Base-by-base conservation (phyloP, 2,797 vertebrate genomes). In the Sebastes cheni region DNA sequence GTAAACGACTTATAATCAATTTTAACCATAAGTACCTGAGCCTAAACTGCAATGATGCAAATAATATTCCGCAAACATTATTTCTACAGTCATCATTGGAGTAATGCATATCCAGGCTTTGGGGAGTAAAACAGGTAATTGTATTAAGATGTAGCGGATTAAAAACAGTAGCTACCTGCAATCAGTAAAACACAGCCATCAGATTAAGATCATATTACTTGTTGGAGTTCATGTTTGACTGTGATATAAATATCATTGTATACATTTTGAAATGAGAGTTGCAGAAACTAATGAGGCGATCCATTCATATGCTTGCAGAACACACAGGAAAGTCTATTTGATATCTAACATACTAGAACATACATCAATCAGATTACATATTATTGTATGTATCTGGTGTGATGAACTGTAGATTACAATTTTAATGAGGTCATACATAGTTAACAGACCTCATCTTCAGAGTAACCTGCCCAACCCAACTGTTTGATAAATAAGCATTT, bases 11-110 rank as follows among this genome's bases (percentile, higher is more conserved):
- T 74, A 30, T 67, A 32, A 56, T 62, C 14, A 29, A 39, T 54
- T 55, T 39, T 70, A 71, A 73, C 29, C 32, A 76, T 66, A 66
- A 67, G 50, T 46, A 67, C 58, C 68, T 72, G 56, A 79, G 74
- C 52, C 71, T 46, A 14, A 83, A 72, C 59, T 55, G 60, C 58
- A 64, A 32, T 32, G 72, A 75, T 4, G 8, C 13, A 76, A 75
- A 65, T 65, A 29, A 50, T 73, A 70, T 34, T 39, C 34, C 13
- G 30, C 29, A 23, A 72, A 74, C 7, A 39, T 61, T 1, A 22
- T 62, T 29, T 39, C 2, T 65, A 56, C 29, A 18, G 12, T 59
- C 55, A 70, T 18, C 16, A 30, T 10, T 42, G 6, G 20, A 75
- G 22, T 29, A 20, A 78, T 67, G 54, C 34, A 60, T 36, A 55